Conservation (phyloP, 2,113 vertebrate genomes). For the Chamaetylas fuelleborni region DNA sequence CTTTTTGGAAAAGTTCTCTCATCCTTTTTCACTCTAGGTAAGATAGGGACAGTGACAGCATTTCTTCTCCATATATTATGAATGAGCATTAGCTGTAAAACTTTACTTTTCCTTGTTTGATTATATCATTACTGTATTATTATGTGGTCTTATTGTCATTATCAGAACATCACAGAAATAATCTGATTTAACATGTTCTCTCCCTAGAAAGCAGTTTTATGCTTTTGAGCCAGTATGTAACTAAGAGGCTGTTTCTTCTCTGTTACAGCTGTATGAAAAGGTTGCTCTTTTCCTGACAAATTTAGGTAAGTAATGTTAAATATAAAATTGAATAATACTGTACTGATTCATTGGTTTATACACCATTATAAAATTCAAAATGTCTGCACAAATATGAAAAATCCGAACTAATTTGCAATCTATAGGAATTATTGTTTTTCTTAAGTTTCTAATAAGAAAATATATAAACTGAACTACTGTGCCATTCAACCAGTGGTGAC, state of each 20-base stretch:
- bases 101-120: not conserved
- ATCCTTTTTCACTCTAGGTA: not conserved
- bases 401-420: not conserved
- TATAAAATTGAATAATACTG: not conserved
- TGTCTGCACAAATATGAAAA: not conserved
- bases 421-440: not conserved
- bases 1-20: not conserved
- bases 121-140: not conserved
- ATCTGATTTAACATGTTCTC: not conserved
- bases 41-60: not conserved
- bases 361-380: not conserved
- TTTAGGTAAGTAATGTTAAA: conserved; percentile 82
- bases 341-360: not conserved
- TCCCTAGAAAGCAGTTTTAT: not conserved
- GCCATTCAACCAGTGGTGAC: not conserved
- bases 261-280: conserved; percentile 90
- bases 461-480: not conserved
- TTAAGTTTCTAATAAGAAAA: not conserved
- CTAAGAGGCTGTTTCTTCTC: conserved; percentile 51
- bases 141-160: not conserved
- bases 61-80: not conserved
- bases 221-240: not conserved
- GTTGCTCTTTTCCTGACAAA: conserved; percentile 92
- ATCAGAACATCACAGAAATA: not conserved
- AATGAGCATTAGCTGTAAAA: not conserved